Conservation (phyloP, 2,797 vertebrate genomes). For the Amblyraja radiata region DNA sequence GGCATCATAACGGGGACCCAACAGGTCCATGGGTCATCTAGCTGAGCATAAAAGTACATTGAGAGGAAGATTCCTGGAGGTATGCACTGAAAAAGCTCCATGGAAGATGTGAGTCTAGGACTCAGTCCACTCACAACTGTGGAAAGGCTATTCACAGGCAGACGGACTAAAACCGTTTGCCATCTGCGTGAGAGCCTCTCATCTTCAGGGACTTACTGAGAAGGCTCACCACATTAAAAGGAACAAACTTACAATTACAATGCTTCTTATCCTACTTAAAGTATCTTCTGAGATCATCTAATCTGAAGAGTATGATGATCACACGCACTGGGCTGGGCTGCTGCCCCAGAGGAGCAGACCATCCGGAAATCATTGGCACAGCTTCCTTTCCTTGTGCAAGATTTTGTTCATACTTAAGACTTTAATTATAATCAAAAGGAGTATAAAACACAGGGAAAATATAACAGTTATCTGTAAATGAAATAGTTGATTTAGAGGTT, state of each 20-base stretch:
- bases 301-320: conserved; percentile 21
- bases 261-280: conserved; percentile 34
- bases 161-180: neutral
- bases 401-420: neutral
- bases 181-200: conserved; percentile 30
- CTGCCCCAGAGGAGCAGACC: neutral
- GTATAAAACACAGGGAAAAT: neutral
- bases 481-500: neutral
- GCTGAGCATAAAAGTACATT: neutral
- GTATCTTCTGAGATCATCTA: conserved; percentile 36
- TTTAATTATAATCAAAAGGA: conserved; percentile 18
- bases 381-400: neutral
- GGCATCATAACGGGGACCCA: no score
- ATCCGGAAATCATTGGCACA: neutral
- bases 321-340: neutral
- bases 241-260: conserved; percentile 31
- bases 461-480: neutral
- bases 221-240: conserved; percentile 35
- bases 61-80: neutral
- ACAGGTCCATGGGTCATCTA: no score
- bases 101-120: neutral
- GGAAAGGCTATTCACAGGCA: neutral
- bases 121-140: neutral
- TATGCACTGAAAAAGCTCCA: neutral
- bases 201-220: neutral